Evolutionary conservation across 2,888 invertebrate genomes (phyloP), one percentile per base, ranked within the genome.

Genomic region (Drosophila rubida): DNA sequence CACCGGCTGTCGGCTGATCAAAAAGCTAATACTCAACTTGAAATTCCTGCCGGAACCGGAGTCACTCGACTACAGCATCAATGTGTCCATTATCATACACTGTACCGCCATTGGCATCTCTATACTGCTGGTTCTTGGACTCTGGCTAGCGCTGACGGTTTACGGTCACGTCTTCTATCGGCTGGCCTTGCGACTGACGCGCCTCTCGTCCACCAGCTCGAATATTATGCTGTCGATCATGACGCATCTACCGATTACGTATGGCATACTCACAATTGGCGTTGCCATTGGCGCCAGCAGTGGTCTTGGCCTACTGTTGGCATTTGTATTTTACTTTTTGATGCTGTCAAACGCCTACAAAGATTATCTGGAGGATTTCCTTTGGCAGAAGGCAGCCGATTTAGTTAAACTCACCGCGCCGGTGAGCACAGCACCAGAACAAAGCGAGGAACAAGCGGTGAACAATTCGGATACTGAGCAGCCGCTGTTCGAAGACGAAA

Each of bases 261-360:
- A 95, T 45, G 95, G 95, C 9, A 93, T 93, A 0, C 90, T 94
- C 2, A 91, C 96, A 0, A 90, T 96, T 19, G 93, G 94, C 35
- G 92, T 96, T 4, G 94, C 94, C 14, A 93, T 94, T 11, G 92
- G 94, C 11, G 94, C 96, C 0, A 96, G 96, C 87, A 97, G 96
- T 4, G 95, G 95, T 1, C 92, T 96, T 5, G 94, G 95, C 0
- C 92, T 97, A 51, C 92, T 93, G 6, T 92, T 94, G 7, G 96
- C 95, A 0, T 93, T 94, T 4, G 92, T 94, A 0, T 94, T 95
- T 88, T 96, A 96, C 89, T 94, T 95, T 41, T 93, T 95, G 66
- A 93, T 95, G 93, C 90, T 96, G 11, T 94, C 94, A 6, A 94
- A 94, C 88, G 93, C 95, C 90, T 95, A 95, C 48, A 95, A 95